Evolutionary conservation across 2,113 vertebrate genomes (phyloP).

Genomic region (Pandion haliaetus): DNA sequence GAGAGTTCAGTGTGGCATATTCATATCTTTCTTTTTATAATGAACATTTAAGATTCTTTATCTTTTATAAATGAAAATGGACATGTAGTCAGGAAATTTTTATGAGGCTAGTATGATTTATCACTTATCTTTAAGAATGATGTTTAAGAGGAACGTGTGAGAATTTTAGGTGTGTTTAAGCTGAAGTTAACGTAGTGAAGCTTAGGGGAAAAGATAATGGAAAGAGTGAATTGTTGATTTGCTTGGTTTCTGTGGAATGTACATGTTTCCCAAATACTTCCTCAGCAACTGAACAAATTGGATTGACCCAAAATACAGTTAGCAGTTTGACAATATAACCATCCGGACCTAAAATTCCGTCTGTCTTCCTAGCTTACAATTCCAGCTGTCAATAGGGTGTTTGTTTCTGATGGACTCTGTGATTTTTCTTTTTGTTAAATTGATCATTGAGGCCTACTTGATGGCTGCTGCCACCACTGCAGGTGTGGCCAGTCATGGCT

Average conservation of each 20-base stretch:
- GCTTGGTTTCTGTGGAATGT: not conserved
- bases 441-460: not conserved
- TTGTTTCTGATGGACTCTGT: not conserved
- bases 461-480: not conserved
- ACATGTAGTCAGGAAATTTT: not conserved
- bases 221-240: not conserved
- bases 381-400: not conserved
- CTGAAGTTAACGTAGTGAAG: not conserved
- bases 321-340: not conserved
- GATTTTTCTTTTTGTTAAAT: not conserved
- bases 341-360: not conserved
- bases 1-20: not conserved
- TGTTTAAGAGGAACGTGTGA: not conserved
- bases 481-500: not conserved
- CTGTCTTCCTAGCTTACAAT: not conserved
- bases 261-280: not conserved
- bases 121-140: not conserved
- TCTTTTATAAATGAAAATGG: not conserved
- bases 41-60: constrained; percentile 3
- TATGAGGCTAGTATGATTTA: not conserved
- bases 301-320: not conserved
- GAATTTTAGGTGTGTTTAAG: not conserved
- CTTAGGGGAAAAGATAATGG: not conserved
- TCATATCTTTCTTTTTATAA: not conserved
- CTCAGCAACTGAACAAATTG: not conserved